These are phyloP conservation scores for Endomychus coccineus DNA, from an alignment of 2,888 invertebrate species.

Conservation along the genomic window DNA sequence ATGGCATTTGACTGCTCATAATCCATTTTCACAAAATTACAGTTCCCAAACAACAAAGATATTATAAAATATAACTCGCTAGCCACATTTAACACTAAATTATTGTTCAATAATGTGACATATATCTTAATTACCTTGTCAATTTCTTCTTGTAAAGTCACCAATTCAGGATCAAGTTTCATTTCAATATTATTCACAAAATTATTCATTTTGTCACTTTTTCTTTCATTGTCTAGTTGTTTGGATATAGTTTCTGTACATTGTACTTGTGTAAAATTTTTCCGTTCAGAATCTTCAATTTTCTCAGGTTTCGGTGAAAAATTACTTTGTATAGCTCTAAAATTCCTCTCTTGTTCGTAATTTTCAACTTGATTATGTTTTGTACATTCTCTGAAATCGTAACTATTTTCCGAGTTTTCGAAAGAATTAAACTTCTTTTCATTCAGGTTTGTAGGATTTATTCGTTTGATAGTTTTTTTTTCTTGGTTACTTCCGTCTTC, in stretches of 20 bases:
- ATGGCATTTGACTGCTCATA: slow-evolving; percentile 15
- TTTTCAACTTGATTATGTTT: not conserved
- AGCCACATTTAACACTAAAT: slow-evolving; percentile 56
- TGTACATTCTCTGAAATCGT: slow-evolving; percentile 26
- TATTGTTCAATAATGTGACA: slow-evolving; percentile 50
- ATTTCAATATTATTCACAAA: slow-evolving; percentile 38
- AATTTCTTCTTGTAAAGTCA: slow-evolving; percentile 48
- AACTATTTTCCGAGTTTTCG: slow-evolving; percentile 30
- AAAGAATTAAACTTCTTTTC: slow-evolving; percentile 23
- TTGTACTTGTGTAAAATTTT: too few species aligned
- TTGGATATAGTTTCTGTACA: too few species aligned
- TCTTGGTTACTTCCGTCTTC: too few species aligned
- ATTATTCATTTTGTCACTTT: slow-evolving; percentile 18
- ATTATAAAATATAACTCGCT: slow-evolving; percentile 64
- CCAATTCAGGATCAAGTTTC: slow-evolving; percentile 43
- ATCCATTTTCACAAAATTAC: slow-evolving; percentile 30
- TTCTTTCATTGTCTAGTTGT: slow-evolving; percentile 38
- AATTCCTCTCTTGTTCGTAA: not conserved
- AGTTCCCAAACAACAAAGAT: slow-evolving; percentile 53
- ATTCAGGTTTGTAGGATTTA: slow-evolving; percentile 49
- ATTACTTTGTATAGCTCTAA: slow-evolving; percentile 5
- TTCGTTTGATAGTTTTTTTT: slow-evolving; percentile 33
- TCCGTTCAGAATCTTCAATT: too few species aligned
- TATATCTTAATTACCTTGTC: slow-evolving; percentile 54
- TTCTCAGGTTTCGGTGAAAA: too few species aligned